These are phyloP conservation scores for Macrosteles quadrilineatus DNA, from an alignment of 1,140 invertebrate genomes.

Conservation along the genomic window DNA sequence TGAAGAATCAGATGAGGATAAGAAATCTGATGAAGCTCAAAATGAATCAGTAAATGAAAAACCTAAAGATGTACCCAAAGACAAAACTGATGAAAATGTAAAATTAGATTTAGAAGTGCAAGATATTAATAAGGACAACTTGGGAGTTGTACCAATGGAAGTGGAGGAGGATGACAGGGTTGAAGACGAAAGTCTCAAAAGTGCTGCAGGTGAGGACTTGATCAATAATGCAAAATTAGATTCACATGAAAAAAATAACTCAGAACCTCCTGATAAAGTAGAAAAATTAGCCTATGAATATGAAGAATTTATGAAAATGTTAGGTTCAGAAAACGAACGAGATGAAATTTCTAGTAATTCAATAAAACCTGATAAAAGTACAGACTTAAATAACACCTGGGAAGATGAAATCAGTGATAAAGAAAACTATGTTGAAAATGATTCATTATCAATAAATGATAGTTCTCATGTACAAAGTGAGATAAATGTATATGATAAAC, in stretches of 20 bases:
- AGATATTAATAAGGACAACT: background rate
- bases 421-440: conserved; percentile 4
- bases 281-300: conserved; percentile 32
- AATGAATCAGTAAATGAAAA: background rate
- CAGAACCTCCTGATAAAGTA: conserved; percentile 8
- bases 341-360: background rate
- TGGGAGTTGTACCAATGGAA: conserved; percentile 23
- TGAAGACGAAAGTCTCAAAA: background rate
- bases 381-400: background rate
- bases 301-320: conserved; percentile 37
- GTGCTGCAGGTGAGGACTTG: no score
- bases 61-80: background rate
- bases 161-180: conserved; percentile 8
- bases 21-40: background rate
- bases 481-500: background rate
- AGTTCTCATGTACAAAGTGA: background rate
- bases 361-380: background rate
- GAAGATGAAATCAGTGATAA: conserved; percentile 23
- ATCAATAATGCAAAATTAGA: no score
- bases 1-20: conserved; percentile 29
- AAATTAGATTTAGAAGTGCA: background rate
- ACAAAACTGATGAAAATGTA: background rate
- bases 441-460: background rate
- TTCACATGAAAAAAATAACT: conserved; percentile 3
- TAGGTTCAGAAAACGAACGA: conserved; percentile 25